These are phyloP conservation scores for Prorops nasuta DNA, from an alignment of 1,140 invertebrate species.

Conservation along the genomic window DNA sequence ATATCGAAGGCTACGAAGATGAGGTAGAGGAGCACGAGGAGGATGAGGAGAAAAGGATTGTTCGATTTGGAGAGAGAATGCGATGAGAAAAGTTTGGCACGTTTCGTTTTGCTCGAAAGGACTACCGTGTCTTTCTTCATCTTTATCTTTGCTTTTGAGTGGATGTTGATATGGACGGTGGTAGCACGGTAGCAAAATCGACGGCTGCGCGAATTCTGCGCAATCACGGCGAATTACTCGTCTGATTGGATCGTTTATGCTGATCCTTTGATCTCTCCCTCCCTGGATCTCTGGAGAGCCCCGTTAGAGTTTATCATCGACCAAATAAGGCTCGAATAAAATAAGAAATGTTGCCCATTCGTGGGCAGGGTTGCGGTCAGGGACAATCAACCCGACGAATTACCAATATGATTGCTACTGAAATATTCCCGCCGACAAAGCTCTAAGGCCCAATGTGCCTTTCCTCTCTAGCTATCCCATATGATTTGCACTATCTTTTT, in stretches of 20 bases:
- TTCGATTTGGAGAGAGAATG: too few relatives aligned
- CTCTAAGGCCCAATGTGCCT: constrained; percentile 11
- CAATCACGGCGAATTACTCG: constrained; percentile 56
- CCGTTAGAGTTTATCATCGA: constrained; percentile 52
- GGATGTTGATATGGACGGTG: constrained; percentile 15
- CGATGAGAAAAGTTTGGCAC: too few relatives aligned
- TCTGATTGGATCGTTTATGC: constrained; percentile 58
- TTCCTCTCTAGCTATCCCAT: constrained; percentile 1
- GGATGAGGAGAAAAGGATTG: too few relatives aligned
- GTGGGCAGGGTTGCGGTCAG: constrained; percentile 51
- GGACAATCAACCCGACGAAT: constrained; percentile 54
- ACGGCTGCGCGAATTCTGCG: constrained; percentile 28
- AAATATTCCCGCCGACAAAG: constrained; percentile 55
- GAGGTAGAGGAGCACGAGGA: too few relatives aligned
- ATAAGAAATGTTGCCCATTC: constrained; percentile 42
- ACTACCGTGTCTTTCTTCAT: too few relatives aligned
- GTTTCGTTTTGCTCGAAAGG: too few relatives aligned
- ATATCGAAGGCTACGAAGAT: too few relatives aligned
- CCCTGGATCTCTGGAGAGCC: constrained; percentile 6
- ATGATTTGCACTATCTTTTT: too few relatives aligned
- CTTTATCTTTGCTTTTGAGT: not conserved
- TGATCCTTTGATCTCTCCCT: constrained; percentile 52
- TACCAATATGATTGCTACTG: constrained; percentile 59
- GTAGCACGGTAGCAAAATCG: constrained; percentile 30
- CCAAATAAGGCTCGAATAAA: constrained; percentile 55